Evolutionary conservation across 2,888 invertebrate species (phyloP), one percentile per base, ranked within the genome.

Genomic region (Zootermopsis nevadensis): DNA sequence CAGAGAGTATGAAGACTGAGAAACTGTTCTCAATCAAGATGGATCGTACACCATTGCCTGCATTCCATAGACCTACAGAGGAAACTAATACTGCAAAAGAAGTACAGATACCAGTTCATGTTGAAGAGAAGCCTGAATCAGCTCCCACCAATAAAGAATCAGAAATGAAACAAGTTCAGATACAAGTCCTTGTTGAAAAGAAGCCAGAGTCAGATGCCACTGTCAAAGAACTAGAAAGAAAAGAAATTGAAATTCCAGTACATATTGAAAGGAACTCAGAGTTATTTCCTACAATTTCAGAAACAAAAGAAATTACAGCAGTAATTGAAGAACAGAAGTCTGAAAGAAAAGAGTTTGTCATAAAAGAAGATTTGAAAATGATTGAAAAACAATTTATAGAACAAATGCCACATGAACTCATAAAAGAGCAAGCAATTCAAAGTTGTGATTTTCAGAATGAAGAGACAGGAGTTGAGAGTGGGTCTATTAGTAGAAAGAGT

Each of bases 401-500:
- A 35, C 82, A 60, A 66, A 82, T 69, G 42, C 76, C 77, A 33
- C 82, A 84, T 10, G 27, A n/a, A 77, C 30, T 30, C 27, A 30
- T 6, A 48, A 69, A 79, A 35, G 66, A 33, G 15, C n/a, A 35
- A 72, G 30, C 66, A 31, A 24, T 27, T 22, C 4, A 79, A 67
- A 67, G 53, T 4, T 22, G 33, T 35, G 72, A 80, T 30, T 92
- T 93, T 88, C 91, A 92, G 0, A 90, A 90, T 72, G 84, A 88
- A 74, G 89, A 89, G 82, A 89, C 89, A 83, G 89, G 89, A 76
- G 86, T 93, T 83, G 92, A 93, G 88, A 92, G 91, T 0, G 90
- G 90, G 60, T 92, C 92, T 12, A 93, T 94, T 84, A 91, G 93
- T 10, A 94, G 92, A 86, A 91, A 93, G 85, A 92, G 93, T 82